A percentile compares a stretch with the other conserved stretches of the same genome.
Conservation (phyloP, 2,888 invertebrate species). For the Herminia tarsipennalis region DNA sequence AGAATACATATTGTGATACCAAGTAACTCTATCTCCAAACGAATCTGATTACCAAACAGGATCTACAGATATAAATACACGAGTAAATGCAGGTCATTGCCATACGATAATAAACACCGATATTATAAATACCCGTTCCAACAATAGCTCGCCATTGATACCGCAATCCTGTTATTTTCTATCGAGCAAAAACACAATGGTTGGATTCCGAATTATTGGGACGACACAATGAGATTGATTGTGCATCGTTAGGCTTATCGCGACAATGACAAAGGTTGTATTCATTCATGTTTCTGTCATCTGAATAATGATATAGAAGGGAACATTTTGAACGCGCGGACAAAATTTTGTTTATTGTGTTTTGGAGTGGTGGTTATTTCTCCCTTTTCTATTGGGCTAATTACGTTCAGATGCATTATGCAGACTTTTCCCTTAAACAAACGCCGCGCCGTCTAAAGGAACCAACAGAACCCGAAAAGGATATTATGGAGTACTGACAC, state of each 20-base stretch:
- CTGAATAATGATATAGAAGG: background rate
- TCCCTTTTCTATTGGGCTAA: no score
- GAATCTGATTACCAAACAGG: no score
- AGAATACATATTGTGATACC: no score
- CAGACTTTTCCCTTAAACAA: no score
- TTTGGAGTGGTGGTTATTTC: no score
- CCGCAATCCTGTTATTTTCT: constrained; percentile 2
- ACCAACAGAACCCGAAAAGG: no score
- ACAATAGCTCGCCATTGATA: constrained; percentile 8
- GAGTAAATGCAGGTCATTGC: constrained; percentile 1
- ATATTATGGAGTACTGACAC: no score
- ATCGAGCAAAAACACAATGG: constrained; percentile 2
- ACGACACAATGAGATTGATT: constrained; percentile 1
- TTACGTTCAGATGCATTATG: no score
- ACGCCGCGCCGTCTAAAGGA: no score
- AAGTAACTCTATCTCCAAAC: no score
- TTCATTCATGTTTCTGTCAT: background rate
- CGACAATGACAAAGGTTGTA: background rate
- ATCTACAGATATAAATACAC: background rate
- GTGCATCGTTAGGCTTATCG: constrained; percentile 2
- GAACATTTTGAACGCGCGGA: background rate
- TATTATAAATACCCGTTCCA: constrained; percentile 1
- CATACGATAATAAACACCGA: background rate
- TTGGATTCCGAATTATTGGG: background rate
- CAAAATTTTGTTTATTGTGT: background rate